phyloP scores from a whole-genome alignment of 2,888 invertebrate species.

The Synanthedon andrenaeformis region DNA sequence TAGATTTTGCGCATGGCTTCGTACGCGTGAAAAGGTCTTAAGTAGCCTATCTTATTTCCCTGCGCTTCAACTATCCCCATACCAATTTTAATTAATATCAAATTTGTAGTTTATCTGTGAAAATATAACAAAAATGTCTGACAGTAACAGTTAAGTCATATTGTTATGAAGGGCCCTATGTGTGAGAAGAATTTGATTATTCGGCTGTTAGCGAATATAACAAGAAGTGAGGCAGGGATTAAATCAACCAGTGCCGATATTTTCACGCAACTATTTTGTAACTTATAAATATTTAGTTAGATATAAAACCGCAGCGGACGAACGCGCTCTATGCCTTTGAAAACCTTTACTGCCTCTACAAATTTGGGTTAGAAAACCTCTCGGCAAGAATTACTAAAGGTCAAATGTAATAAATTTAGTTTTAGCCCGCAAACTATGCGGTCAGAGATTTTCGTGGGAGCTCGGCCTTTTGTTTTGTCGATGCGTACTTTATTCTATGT shows the following conservation, averaged over 20 bases:
- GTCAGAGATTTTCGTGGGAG: slow-evolving; percentile 57
- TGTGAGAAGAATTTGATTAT: too few species aligned
- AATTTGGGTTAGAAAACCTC: slow-evolving; percentile 58
- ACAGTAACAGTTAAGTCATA: too few species aligned
- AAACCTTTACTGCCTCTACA: slow-evolving; percentile 55
- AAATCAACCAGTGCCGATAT: slow-evolving; percentile 22
- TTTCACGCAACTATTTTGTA: slow-evolving; percentile 53
- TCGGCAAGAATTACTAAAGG: slow-evolving; percentile 62
- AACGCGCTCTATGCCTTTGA: slow-evolving; percentile 48
- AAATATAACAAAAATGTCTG: too few species aligned
- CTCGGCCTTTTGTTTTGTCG: slow-evolving; percentile 61
- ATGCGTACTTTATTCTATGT: slow-evolving; percentile 63
- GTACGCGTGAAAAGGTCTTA: too few species aligned
- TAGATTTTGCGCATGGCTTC: too few species aligned
- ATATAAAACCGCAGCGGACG: slow-evolving; percentile 54
- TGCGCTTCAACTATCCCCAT: too few species aligned
- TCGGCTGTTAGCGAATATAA: too few species aligned
- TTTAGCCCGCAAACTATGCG: slow-evolving; percentile 63
- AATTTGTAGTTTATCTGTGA: too few species aligned
- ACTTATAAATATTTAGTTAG: slow-evolving; percentile 62
- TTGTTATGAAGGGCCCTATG: too few species aligned
- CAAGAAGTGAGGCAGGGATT: too few species aligned
- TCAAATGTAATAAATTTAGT: slow-evolving; percentile 69
- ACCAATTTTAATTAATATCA: too few species aligned
- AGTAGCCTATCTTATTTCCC: too few species aligned